phyloP scores from a whole-genome alignment of 2,888 invertebrate species.

The Globia sparganii region DNA sequence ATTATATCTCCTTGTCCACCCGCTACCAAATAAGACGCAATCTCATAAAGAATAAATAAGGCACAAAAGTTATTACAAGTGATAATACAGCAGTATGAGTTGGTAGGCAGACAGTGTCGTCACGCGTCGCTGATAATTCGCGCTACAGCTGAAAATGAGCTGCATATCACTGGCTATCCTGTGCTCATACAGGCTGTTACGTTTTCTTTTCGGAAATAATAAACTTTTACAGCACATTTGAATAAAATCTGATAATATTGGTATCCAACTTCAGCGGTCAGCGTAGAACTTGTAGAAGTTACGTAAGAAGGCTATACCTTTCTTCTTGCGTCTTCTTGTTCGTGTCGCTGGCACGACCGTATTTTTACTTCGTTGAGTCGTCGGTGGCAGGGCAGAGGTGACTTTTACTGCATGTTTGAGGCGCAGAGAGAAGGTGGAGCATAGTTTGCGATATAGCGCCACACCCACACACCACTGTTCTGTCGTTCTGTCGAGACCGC shows the following conservation, averaged over 20 bases:
- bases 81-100: slow-evolving; percentile 21
- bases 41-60: slow-evolving; percentile 39
- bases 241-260: neutral
- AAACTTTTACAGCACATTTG: neutral
- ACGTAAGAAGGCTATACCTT: neutral
- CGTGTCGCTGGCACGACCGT: too few relatives aligned
- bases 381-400: too few relatives aligned
- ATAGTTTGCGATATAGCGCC: too few relatives aligned
- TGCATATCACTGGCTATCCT: slow-evolving; percentile 77
- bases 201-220: neutral
- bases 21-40: slow-evolving; percentile 12
- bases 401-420: too few relatives aligned
- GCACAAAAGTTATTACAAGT: slow-evolving; percentile 24
- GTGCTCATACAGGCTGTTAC: slow-evolving; percentile 56
- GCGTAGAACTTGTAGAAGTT: neutral
- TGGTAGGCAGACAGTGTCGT: slow-evolving; percentile 48
- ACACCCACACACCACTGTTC: too few relatives aligned
- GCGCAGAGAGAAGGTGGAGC: too few relatives aligned
- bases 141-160: slow-evolving; percentile 80
- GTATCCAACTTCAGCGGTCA: neutral
- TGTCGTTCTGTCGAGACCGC: too few relatives aligned
- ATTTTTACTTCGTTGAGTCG: too few relatives aligned
- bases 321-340: too few relatives aligned
- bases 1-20: neutral
- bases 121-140: slow-evolving; percentile 81